A percentile compares a stretch with the other conserved stretches of the same genome.
phyloP scores from a whole-genome alignment of 2,888 invertebrate species.

The Syrphus vitripennis region DNA sequence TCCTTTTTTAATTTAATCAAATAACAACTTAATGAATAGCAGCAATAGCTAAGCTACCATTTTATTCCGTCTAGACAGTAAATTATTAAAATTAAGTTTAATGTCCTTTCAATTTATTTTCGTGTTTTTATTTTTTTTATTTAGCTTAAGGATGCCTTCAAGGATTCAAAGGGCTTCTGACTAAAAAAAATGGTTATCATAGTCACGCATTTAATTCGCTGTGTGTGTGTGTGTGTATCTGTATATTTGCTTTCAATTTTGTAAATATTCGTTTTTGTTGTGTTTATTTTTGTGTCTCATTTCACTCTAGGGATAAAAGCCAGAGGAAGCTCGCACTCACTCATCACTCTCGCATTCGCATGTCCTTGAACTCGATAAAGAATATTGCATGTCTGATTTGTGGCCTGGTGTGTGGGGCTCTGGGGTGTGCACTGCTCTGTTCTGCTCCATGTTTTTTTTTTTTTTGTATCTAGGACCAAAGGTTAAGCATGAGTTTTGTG shows the following conservation, averaged over 20 bases:
- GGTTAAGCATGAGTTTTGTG: constrained; percentile 11
- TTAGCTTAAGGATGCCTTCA: not conserved
- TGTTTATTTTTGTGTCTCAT: constrained; percentile 23
- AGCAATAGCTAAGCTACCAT: not conserved
- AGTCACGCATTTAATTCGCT: not conserved
- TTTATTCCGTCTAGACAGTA: constrained; percentile 17
- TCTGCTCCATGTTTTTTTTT: not conserved
- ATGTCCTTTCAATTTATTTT: constrained; percentile 10
- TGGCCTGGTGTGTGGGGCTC: no score
- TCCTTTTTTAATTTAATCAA: not conserved
- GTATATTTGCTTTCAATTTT: not conserved
- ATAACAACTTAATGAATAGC: not conserved
- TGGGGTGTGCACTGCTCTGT: constrained; percentile 10
- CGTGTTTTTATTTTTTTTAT: not conserved
- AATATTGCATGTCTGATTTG: constrained; percentile 59
- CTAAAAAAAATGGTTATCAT: not conserved
- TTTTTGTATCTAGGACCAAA: not conserved
- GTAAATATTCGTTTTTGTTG: not conserved
- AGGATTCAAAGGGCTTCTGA: not conserved
- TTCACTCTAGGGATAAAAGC: constrained; percentile 1
- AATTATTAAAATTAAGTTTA: constrained; percentile 4
- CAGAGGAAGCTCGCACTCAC: not conserved
- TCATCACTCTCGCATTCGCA: constrained; percentile 26
- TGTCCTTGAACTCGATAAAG: constrained; percentile 63
- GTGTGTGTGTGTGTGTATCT: not conserved